Base-by-base conservation (phyloP, 2,113 vertebrate genomes). In the Oreotrochilus melanogaster region DNA sequence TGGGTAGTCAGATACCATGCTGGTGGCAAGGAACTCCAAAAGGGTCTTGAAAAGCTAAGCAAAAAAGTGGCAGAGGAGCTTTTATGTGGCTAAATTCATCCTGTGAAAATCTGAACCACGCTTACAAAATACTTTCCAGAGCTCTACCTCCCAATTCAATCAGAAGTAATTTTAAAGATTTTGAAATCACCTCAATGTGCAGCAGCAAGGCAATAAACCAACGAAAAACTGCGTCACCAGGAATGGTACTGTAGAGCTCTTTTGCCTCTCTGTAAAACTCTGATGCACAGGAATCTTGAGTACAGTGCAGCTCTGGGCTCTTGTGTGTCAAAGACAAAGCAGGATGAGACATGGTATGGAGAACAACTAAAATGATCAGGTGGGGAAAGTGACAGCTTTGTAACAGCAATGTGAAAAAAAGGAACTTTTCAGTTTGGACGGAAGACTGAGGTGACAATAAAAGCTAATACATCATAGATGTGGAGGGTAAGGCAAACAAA, bases 391-490 rank as follows among this genome's bases (percentile, higher is more conserved):
- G 18, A 42, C 53, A 73, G 66, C 47, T 67, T 67, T 78, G 1
- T 50, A 50, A 66, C 25, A 56, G 6, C 8, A 60, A 31, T 24
- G 71, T 25, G 16, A 72, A 56, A 66, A 72, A 78, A 23, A 27
- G 16, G n/a, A 65, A 54, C 25, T 4, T 39, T 35, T 43, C 33
- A 12, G 15, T 21, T 61, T 50, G 42, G 53, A 82, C 39, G 50
- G 31, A 82, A 78, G 18, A 21, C 31, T 33, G 53, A 76, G 17
- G 42, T 35, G 19, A 72, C 0, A 0, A 33, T 33, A 50, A 0
- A 2, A 67, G 14, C 8, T 56, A 66, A 45, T 31, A 47, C 19
- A 66, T 42, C 22, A 25, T 37, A 14, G 33, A 73, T 15, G 21
- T 39, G 28, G 24, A 76, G 23, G 18, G 25, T 66, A 66, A 86